phyloP scores from a whole-genome alignment of 2,113 vertebrate genomes.

The Melanotaenia duboulayi region DNA sequence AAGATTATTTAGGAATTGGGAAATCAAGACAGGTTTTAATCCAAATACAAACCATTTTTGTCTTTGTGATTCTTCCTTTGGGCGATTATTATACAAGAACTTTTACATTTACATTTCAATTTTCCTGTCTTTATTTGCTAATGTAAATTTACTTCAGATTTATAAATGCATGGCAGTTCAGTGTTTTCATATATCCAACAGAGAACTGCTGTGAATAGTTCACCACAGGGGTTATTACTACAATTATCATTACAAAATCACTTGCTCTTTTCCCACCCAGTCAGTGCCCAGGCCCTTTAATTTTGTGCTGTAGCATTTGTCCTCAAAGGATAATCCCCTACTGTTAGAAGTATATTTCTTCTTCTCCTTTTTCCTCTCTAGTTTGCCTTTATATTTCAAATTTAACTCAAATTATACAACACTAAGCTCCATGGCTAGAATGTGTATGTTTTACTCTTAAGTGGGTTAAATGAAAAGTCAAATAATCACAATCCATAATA shows the following conservation, averaged over 20 bases:
- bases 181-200: conserved; percentile 1
- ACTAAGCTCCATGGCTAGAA: conserved; percentile 7
- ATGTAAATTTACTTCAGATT: not conserved
- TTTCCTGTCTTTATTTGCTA: conserved; percentile 4
- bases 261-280: not conserved
- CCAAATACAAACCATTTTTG: no score
- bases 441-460: no score
- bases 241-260: not conserved
- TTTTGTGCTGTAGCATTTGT: conserved; percentile 20
- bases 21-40: not conserved
- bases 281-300: not conserved
- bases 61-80: not conserved
- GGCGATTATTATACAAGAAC: not conserved
- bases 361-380: conserved; percentile 18
- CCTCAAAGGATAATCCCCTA: conserved; percentile 34
- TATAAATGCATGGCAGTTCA: not conserved
- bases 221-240: not conserved
- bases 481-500: no score
- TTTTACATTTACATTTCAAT: not conserved
- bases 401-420: conserved; percentile 53
- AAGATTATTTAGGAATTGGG: not conserved
- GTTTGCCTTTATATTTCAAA: conserved; percentile 58
- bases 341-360: conserved; percentile 3
- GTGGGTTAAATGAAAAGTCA: no score
- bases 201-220: not conserved